Percentiles rank a stretch among this genome's conserved stretches.
Evolutionary conservation across 2,888 invertebrate species (phyloP).

Genomic region (Callinectes sapidus): DNA sequence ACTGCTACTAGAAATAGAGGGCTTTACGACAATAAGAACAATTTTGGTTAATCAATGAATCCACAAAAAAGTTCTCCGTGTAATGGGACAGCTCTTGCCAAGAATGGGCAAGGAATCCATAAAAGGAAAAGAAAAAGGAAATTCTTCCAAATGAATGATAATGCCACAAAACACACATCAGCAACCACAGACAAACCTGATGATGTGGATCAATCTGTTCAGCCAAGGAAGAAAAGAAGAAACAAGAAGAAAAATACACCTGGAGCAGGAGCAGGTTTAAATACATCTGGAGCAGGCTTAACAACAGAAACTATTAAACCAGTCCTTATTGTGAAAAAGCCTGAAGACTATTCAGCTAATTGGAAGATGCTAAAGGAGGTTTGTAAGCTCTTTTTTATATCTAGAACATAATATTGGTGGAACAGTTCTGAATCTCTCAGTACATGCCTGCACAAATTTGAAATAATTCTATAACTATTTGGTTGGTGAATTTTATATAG

Average conservation of each 20-base stretch:
- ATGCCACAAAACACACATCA: neutral
- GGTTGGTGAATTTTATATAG: neutral
- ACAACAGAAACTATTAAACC: slow-evolving; percentile 17
- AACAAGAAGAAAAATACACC: neutral
- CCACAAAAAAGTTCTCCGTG: neutral
- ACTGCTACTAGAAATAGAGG: neutral
- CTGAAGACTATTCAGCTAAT: slow-evolving; percentile 49
- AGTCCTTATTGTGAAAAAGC: slow-evolving; percentile 33
- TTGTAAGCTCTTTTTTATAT: neutral
- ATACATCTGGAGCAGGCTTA: neutral
- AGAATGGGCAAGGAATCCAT: neutral
- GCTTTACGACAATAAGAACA: neutral
- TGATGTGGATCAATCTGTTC: neutral
- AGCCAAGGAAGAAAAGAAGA: neutral
- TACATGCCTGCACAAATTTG: too few species aligned
- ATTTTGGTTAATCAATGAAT: neutral
- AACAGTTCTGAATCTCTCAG: neutral
- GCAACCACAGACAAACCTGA: neutral
- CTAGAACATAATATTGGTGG: neutral
- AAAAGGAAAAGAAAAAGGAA: neutral
- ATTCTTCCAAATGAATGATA: neutral
- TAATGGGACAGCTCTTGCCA: neutral
- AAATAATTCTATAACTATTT: neutral
- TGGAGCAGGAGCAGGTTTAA: neutral
- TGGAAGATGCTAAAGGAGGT: slow-evolving; percentile 50